These are phyloP conservation scores for Hypercompe scribonia DNA, from an alignment of 2,888 invertebrate species.

Conservation along the genomic window DNA sequence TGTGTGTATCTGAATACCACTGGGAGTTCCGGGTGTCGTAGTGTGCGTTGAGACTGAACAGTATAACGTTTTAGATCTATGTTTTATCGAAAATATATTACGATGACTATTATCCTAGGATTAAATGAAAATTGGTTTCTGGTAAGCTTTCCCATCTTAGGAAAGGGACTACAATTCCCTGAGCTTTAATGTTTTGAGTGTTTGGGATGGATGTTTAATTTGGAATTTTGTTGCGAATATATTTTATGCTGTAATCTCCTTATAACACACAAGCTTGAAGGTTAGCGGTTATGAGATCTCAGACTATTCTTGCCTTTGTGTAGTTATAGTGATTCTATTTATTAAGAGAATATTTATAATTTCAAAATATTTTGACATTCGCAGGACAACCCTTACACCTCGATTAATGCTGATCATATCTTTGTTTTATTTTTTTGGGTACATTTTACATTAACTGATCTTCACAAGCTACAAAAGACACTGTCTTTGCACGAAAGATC, in stretches of 20 bases:
- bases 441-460: too few species aligned
- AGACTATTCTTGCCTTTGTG: neutral
- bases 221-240: neutral
- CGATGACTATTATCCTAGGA: constrained; percentile 25
- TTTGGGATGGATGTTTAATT: neutral
- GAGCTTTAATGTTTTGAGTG: constrained; percentile 11
- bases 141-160: neutral
- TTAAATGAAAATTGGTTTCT: constrained; percentile 29
- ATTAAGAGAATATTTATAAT: neutral
- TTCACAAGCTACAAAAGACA: too few species aligned
- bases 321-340: neutral
- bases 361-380: too few species aligned
- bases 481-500: too few species aligned
- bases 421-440: too few species aligned
- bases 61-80: constrained; percentile 40
- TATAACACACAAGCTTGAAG: neutral
- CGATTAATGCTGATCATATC: too few species aligned
- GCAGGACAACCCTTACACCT: too few species aligned
- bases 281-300: neutral
- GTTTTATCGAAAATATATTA: constrained; percentile 36
- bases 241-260: neutral
- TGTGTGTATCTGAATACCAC: neutral
- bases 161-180: constrained; percentile 18
- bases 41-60: constrained; percentile 9
- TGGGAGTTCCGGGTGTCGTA: neutral